phyloP scores from a whole-genome alignment of 2,888 invertebrate genomes.

The Atethmia centrago region DNA sequence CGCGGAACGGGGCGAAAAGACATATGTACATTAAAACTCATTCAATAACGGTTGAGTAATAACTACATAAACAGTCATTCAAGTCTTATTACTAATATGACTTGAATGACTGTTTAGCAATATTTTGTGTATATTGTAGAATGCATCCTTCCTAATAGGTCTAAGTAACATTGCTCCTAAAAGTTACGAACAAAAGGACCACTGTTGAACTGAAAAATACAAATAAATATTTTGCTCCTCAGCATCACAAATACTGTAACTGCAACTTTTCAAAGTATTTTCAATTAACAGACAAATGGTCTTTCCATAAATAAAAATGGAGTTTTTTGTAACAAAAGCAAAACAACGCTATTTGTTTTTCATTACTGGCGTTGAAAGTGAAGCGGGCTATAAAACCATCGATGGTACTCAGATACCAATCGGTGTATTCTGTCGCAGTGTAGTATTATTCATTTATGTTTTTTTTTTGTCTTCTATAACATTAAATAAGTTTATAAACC shows the following conservation, averaged over 20 bases:
- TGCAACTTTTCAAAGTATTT: neutral
- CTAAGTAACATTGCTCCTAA: too few relatives aligned
- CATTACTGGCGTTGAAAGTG: conserved; percentile 39
- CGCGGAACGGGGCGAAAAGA: neutral
- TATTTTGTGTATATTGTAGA: neutral
- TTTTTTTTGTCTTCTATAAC: neutral
- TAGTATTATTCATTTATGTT: conserved; percentile 2
- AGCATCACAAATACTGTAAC: conserved; percentile 1
- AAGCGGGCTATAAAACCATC: conserved; percentile 17
- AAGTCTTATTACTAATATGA: too few relatives aligned
- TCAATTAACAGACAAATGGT: conserved; percentile 1
- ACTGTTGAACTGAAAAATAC: neutral
- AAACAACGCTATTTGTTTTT: conserved; percentile 40
- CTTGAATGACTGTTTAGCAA: neutral
- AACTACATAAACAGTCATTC: too few relatives aligned
- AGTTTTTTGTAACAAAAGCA: conserved; percentile 33
- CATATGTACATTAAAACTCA: too few relatives aligned
- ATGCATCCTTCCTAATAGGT: neutral
- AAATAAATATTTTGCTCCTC: neutral
- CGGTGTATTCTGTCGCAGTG: neutral
- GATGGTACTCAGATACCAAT: conserved; percentile 28
- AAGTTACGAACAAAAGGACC: too few relatives aligned
- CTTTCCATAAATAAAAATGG: conserved; percentile 15
- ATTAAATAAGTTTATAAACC: neutral
- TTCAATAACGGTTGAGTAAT: too few relatives aligned